Percentiles rank a stretch among this genome's conserved stretches.
phyloP scores from a whole-genome alignment of 2,113 vertebrate species.

The Neolamprologus tretocephalus region DNA sequence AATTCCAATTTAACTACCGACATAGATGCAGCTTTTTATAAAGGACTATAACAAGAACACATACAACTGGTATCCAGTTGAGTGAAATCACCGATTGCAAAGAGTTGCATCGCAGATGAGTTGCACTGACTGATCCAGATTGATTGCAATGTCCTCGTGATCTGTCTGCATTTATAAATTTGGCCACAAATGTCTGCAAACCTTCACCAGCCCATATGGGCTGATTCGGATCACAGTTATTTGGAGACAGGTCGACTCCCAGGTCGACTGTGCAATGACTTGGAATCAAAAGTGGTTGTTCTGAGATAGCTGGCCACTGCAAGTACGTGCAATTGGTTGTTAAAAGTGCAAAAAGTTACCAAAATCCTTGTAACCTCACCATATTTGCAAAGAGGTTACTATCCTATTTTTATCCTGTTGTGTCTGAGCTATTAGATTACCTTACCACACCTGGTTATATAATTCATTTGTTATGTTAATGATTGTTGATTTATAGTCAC shows the following conservation, averaged over 20 bases:
- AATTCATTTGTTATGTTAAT: background rate
- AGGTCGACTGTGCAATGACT: background rate
- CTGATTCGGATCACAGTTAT: background rate
- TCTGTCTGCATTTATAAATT: background rate
- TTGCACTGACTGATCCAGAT: background rate
- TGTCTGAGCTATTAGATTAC: background rate
- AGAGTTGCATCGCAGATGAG: background rate
- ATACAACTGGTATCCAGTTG: background rate
- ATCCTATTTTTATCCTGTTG: background rate
- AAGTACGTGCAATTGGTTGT: background rate
- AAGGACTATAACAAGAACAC: background rate
- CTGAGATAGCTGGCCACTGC: background rate
- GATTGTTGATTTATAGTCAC: background rate
- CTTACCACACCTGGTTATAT: background rate
- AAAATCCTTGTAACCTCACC: background rate
- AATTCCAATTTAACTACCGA: accelerated
- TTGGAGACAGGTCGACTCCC: background rate
- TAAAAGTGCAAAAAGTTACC: background rate
- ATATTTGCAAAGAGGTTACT: background rate
- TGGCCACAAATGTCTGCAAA: background rate
- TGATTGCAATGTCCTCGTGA: background rate
- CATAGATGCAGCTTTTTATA: background rate
- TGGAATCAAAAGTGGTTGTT: background rate
- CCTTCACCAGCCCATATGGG: background rate
- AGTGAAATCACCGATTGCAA: background rate